A percentile compares a stretch with the other conserved stretches of the same genome.
phyloP scores from a whole-genome alignment of 1,140 invertebrate genomes.

The Physella acuta region DNA sequence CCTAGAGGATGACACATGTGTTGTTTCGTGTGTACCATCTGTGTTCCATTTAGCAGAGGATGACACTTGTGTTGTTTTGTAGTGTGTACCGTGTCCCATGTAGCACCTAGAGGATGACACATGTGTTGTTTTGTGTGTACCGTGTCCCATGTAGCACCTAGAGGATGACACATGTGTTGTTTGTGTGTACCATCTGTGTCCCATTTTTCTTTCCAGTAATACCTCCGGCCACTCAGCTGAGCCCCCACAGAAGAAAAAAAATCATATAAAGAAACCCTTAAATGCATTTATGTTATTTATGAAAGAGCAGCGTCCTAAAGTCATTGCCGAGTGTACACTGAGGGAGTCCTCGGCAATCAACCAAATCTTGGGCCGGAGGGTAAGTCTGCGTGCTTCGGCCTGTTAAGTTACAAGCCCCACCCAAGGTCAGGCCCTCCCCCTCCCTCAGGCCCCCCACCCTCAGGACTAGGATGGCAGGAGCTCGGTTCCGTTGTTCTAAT shows the following conservation, averaged over 20 bases:
- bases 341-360: slow-evolving; percentile 99
- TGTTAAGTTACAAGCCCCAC: neutral
- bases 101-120: too few relatives aligned
- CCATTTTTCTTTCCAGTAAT: slow-evolving; percentile 26
- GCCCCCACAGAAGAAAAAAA: slow-evolving; percentile 59
- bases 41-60: too few relatives aligned
- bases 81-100: too few relatives aligned
- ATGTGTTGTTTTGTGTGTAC: too few relatives aligned
- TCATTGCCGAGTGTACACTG: slow-evolving; percentile 95
- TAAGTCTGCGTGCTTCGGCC: slow-evolving; percentile 57
- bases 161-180: too few relatives aligned
- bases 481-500: neutral
- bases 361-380: slow-evolving; percentile 96
- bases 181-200: too few relatives aligned
- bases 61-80: too few relatives aligned
- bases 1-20: too few relatives aligned
- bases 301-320: slow-evolving; percentile 98
- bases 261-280: slow-evolving; percentile 97
- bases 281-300: slow-evolving; percentile 99
- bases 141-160: too few relatives aligned
- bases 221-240: slow-evolving; percentile 13
- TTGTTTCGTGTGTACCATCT: too few relatives aligned
- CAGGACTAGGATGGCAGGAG: neutral
- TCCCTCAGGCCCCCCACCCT: neutral
- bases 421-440: neutral